phyloP scores from a whole-genome alignment of 2,888 invertebrate genomes.

The Diadegma fenestrale region DNA sequence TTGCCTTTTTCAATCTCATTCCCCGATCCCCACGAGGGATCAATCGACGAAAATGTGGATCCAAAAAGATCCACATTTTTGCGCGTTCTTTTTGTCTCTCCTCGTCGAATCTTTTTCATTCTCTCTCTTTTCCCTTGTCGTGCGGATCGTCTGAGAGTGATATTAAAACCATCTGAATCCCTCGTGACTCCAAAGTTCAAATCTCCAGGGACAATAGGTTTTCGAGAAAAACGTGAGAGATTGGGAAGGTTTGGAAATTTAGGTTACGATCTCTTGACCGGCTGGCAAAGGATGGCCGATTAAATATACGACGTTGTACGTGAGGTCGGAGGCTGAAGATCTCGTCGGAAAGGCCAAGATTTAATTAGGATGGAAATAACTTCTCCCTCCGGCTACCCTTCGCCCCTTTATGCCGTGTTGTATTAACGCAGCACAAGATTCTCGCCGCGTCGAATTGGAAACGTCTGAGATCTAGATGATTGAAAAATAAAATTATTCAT shows the following conservation, averaged over 20 bases:
- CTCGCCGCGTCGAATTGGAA: background rate
- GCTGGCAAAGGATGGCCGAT: conserved; percentile 30
- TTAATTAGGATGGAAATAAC: conserved; percentile 73
- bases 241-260: conserved; percentile 27
- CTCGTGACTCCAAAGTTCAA: background rate
- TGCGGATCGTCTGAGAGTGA: conserved; percentile 61
- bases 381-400: conserved; percentile 26
- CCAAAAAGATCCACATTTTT: background rate
- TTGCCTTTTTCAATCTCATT: background rate
- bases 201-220: conserved; percentile 15
- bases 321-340: conserved; percentile 61
- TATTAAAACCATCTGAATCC: conserved; percentile 43
- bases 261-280: conserved; percentile 34
- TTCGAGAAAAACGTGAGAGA: too few relatives aligned
- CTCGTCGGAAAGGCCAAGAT: conserved; percentile 61
- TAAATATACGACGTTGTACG: conserved; percentile 40
- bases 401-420: background rate
- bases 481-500: background rate
- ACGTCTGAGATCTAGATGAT: background rate
- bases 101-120: background rate
- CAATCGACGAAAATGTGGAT: too few relatives aligned
- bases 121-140: conserved; percentile 43
- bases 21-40: too few relatives aligned
- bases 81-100: conserved; percentile 4
- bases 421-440: conserved; percentile 13